phyloP scores from a whole-genome alignment of 1,140 invertebrate species.

The Megalopta genalis region DNA sequence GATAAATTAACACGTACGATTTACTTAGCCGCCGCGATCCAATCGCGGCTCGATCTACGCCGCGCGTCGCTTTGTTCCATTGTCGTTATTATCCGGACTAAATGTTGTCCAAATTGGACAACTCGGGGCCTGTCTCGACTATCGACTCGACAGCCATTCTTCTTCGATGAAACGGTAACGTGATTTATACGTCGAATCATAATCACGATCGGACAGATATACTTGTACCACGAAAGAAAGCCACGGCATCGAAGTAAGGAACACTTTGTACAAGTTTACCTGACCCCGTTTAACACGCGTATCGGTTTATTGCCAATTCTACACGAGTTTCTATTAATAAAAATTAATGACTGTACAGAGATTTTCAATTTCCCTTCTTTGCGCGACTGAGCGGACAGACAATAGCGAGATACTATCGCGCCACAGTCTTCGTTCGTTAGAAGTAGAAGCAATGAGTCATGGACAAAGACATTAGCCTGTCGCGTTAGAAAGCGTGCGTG shows the following conservation, averaged over 20 bases:
- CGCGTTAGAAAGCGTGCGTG: too few species aligned
- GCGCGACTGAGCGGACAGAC: too few species aligned
- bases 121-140: background rate
- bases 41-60: conserved; percentile 21
- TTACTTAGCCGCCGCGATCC: conserved; percentile 27
- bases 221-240: background rate
- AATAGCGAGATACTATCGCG: too few species aligned
- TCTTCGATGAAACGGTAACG: background rate
- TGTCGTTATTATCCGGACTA: background rate
- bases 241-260: background rate
- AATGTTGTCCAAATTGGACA: background rate
- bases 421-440: too few species aligned
- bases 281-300: too few species aligned
- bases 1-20: conserved; percentile 43
- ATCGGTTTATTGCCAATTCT: too few species aligned
- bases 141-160: background rate
- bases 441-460: too few species aligned
- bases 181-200: background rate
- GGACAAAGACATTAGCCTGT: too few species aligned
- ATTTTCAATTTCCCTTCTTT: too few species aligned
- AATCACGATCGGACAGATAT: background rate
- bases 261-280: too few species aligned
- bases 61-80: conserved; percentile 4
- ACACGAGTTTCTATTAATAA: too few species aligned
- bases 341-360: too few species aligned